Evolutionary conservation across 2,797 vertebrate genomes (phyloP).

Genomic region (Sebastolobus altivelis): DNA sequence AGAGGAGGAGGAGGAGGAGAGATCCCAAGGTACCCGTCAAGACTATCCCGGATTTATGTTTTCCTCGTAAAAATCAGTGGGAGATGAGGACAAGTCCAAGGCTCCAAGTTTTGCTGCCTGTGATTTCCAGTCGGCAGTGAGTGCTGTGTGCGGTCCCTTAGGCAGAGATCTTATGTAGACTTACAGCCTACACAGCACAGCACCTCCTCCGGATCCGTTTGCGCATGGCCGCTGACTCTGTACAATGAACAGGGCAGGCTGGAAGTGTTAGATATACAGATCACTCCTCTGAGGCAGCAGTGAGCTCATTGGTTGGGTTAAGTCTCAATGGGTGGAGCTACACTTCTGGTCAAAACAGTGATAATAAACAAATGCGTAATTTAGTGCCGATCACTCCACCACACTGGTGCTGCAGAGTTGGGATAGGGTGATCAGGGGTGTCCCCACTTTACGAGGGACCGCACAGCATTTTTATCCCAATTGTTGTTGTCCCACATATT

Average conservation of each 20-base stretch:
- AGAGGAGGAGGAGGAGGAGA: conserved; percentile 6
- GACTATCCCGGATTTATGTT: conserved; percentile 6
- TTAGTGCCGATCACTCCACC: conserved; percentile 7
- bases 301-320: conserved; percentile 60
- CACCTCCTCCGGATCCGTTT: conserved; percentile 65
- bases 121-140: conserved; percentile 34
- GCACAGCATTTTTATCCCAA: too few relatives aligned
- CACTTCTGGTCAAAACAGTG: conserved; percentile 42
- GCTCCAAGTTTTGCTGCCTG: conserved; percentile 13
- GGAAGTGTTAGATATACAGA: conserved; percentile 41
- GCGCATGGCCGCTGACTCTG: conserved; percentile 80
- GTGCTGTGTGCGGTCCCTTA: conserved; percentile 27
- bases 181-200: conserved; percentile 63
- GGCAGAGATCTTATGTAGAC: conserved; percentile 63
- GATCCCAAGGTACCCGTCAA: conserved; percentile 16
- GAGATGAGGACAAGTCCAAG: background rate
- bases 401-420: background rate
- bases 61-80: conserved; percentile 1
- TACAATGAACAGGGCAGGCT: conserved; percentile 58
- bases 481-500: too few relatives aligned
- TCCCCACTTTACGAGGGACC: too few relatives aligned
- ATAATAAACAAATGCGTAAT: conserved; percentile 46
- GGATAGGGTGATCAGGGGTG: too few relatives aligned
- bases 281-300: conserved; percentile 44
- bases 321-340: conserved; percentile 45